phyloP scores from a whole-genome alignment of 2,113 vertebrate genomes.

The Chionis minor region DNA sequence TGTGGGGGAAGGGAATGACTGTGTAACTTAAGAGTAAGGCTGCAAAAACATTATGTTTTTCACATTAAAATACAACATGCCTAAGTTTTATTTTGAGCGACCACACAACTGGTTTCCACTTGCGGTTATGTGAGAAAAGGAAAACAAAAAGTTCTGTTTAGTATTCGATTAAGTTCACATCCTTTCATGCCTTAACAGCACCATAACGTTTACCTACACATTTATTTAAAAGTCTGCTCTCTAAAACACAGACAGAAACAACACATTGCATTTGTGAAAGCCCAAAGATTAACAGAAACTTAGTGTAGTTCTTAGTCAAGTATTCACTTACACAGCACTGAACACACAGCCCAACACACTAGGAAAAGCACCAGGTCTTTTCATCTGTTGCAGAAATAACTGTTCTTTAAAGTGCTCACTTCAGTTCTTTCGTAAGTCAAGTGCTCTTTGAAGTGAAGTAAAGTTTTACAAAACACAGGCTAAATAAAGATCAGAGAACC shows the following conservation, averaged over 20 bases:
- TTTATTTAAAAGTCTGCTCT: neutral
- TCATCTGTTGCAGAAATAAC: neutral
- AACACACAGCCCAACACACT: rapidly evolving
- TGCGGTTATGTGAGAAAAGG: neutral
- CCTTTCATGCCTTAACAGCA: neutral
- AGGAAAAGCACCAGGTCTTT: neutral
- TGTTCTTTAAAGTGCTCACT: neutral
- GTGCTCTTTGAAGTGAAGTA: neutral
- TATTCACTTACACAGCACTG: neutral
- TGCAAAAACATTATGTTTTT: neutral
- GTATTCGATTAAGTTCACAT: neutral
- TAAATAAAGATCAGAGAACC: constrained; percentile 27
- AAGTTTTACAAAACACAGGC: neutral
- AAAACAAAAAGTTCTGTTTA: neutral
- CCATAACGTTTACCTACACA: neutral
- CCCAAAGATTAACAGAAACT: neutral
- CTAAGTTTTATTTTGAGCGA: neutral
- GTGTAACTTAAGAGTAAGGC: neutral
- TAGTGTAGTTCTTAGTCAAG: neutral
- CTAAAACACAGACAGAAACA: neutral
- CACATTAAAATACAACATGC: neutral
- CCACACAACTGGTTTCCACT: neutral
- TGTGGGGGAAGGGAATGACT: rapidly evolving
- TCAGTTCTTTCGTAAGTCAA: neutral
- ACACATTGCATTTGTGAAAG: neutral